Evolutionary conservation across 2,797 vertebrate genomes (phyloP).

Genomic region (Cichlasoma orientale): DNA sequence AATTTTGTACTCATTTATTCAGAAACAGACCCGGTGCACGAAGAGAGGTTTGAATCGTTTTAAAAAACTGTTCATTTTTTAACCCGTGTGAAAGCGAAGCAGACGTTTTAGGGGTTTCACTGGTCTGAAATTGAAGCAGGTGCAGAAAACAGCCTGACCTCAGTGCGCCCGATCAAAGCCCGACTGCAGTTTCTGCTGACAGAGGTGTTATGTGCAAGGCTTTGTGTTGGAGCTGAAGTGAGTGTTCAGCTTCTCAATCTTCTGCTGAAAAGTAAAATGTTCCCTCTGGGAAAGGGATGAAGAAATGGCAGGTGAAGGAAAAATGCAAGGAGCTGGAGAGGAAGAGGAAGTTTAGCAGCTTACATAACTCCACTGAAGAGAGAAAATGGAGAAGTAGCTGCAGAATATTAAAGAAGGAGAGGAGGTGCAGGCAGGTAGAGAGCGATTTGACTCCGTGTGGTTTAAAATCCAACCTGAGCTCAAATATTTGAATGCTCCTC

Average conservation of each 20-base stretch:
- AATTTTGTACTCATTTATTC: too few relatives aligned
- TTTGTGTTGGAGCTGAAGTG: constrained; percentile 9
- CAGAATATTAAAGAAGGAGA: neutral
- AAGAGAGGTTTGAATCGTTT: too few relatives aligned
- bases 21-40: too few relatives aligned
- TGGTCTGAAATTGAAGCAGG: neutral
- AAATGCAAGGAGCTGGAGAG: neutral
- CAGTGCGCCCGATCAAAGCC: neutral
- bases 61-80: neutral
- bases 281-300: constrained; percentile 5
- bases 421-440: neutral
- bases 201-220: constrained; percentile 6
- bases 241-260: constrained; percentile 22
- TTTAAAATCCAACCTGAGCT: neutral
- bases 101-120: neutral
- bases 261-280: constrained; percentile 25
- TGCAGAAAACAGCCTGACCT: neutral
- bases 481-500: neutral
- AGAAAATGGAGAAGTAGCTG: neutral
- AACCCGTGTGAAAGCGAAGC: neutral
- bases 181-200: neutral
- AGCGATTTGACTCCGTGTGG: neutral
- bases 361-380: constrained; percentile 1
- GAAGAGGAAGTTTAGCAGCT: constrained; percentile 1
- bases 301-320: constrained; percentile 1